Conservation (phyloP, 2,113 vertebrate genomes). For the Elephas maximus region DNA sequence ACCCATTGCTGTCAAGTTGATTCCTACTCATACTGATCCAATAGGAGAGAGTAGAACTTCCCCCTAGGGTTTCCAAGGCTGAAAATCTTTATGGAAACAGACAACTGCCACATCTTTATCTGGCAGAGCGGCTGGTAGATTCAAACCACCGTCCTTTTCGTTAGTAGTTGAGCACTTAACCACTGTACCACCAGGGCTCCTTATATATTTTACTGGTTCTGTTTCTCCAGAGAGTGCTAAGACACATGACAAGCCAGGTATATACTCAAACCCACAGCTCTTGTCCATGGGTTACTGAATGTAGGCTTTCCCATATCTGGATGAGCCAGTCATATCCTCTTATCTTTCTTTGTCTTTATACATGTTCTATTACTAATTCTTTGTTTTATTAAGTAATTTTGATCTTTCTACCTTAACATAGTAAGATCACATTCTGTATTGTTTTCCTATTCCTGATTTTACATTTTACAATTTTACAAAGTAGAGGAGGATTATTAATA, state of each 20-base stretch:
- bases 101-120: too few species aligned
- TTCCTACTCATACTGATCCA: too few species aligned
- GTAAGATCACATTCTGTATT: background rate
- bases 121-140: too few species aligned
- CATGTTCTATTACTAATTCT: background rate
- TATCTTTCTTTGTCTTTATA: background rate
- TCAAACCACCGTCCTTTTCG: too few species aligned
- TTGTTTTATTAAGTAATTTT: background rate
- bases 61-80: too few species aligned
- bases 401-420: background rate
- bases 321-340: background rate
- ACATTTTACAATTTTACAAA: background rate
- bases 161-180: too few species aligned
- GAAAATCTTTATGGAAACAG: too few species aligned
- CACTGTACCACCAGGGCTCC: too few species aligned
- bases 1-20: too few species aligned
- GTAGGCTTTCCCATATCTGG: background rate
- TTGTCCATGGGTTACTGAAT: background rate
- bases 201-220: too few species aligned
- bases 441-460: background rate
- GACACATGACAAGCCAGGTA: background rate
- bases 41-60: too few species aligned
- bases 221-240: too few species aligned
- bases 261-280: background rate
- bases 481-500: background rate